Conservation (phyloP, 2,888 invertebrate species). For the Tenodera sinensis region DNA sequence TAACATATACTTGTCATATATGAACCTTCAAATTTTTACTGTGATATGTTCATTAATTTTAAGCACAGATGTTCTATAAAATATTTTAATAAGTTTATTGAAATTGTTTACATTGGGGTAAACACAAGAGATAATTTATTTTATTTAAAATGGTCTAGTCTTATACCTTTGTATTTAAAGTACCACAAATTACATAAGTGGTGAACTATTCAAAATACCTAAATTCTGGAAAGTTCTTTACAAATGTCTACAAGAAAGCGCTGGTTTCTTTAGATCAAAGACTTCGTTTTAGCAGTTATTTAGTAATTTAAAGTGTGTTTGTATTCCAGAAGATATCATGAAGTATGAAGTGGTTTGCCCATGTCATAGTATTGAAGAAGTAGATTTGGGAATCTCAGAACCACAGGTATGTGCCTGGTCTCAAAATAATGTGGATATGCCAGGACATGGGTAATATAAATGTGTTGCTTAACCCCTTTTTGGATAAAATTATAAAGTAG, state of each 20-base stretch:
- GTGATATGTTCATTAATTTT: neutral
- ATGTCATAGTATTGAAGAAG: neutral
- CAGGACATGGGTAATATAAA: no score
- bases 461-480: no score
- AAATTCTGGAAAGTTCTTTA: neutral
- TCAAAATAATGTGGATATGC: no score
- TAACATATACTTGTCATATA: neutral
- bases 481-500: no score
- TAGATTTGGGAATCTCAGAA: no score
- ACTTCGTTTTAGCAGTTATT: neutral
- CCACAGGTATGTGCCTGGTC: no score
- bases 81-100: neutral
- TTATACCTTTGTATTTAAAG: neutral
- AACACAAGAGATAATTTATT: neutral
- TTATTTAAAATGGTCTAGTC: neutral
- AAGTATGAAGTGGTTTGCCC: no score
- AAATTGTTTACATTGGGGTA: neutral
- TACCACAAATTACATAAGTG: neutral
- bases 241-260: no score
- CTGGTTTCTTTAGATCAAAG: no score
- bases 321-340: no score
- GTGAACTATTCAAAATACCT: neutral
- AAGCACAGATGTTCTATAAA: neutral
- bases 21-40: neutral
- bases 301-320: neutral